A percentile compares a stretch with the other conserved stretches of the same genome.
phyloP scores from a whole-genome alignment of 2,113 vertebrate genomes.

The Rhinopithecus roxellana region DNA sequence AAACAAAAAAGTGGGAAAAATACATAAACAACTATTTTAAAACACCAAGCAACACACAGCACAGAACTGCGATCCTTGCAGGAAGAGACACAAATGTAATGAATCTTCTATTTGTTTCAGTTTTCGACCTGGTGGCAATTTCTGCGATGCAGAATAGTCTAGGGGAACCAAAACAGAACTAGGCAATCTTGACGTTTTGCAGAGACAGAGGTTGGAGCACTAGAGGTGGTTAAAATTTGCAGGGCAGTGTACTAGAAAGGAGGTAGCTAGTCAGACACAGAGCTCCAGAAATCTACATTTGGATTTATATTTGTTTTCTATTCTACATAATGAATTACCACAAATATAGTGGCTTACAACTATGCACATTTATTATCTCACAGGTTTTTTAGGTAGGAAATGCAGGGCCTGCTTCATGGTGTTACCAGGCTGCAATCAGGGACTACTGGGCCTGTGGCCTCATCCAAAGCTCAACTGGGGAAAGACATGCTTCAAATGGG shows the following conservation, averaged over 20 bases:
- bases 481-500: neutral
- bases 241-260: neutral
- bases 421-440: neutral
- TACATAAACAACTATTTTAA: neutral
- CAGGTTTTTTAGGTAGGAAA: neutral
- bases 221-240: neutral
- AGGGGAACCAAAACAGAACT: neutral
- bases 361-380: neutral
- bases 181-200: neutral
- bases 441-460: neutral
- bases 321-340: neutral
- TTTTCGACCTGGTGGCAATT: neutral
- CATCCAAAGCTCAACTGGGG: neutral
- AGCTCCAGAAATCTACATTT: neutral
- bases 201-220: neutral
- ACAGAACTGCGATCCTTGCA: neutral
- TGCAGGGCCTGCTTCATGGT: neutral
- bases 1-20: neutral
- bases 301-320: neutral
- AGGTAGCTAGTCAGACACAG: neutral
- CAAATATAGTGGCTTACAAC: neutral
- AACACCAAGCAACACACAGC: neutral
- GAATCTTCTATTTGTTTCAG: neutral
- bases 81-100: neutral
- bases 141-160: neutral